These are phyloP conservation scores for Calcarius lapponicus DNA, from an alignment of 2,797 vertebrate species.

Conservation along the genomic window DNA sequence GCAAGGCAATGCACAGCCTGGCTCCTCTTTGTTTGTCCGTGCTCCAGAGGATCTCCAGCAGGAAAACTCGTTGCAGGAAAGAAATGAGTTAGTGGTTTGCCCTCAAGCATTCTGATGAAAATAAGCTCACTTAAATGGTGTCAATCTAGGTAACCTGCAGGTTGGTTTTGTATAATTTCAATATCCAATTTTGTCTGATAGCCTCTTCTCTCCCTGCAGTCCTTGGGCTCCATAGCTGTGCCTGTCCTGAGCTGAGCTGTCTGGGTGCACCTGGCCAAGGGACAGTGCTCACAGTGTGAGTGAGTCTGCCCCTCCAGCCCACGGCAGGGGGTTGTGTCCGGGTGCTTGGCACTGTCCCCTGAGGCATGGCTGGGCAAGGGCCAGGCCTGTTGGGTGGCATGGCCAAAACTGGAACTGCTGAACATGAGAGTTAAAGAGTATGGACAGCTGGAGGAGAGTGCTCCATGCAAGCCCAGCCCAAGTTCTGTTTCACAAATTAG, in stretches of 20 bases:
- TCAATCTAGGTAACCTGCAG: neutral
- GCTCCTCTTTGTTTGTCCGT: neutral
- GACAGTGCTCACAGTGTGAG: accelerated
- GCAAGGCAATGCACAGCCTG: neutral
- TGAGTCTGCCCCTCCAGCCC: neutral
- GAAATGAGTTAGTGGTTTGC: neutral
- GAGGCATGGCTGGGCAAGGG: neutral
- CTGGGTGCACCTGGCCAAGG: neutral
- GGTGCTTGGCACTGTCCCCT: neutral
- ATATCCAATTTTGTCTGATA: neutral
- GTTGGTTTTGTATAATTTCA: neutral
- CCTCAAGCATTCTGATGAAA: neutral
- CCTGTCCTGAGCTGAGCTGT: neutral
- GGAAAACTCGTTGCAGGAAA: neutral
- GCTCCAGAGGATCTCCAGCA: neutral
- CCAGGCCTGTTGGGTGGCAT: neutral
- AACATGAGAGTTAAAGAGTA: neutral
- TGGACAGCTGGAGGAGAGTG: neutral
- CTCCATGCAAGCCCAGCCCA: neutral
- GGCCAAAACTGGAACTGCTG: neutral
- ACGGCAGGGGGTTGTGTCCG: neutral
- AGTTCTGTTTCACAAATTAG: neutral
- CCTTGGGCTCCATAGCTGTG: neutral
- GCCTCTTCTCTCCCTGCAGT: neutral
- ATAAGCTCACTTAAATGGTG: neutral